Evolutionary conservation across 2,113 vertebrate genomes (phyloP), one percentile per base, ranked within the genome.

Genomic region (Gobio gobio): DNA sequence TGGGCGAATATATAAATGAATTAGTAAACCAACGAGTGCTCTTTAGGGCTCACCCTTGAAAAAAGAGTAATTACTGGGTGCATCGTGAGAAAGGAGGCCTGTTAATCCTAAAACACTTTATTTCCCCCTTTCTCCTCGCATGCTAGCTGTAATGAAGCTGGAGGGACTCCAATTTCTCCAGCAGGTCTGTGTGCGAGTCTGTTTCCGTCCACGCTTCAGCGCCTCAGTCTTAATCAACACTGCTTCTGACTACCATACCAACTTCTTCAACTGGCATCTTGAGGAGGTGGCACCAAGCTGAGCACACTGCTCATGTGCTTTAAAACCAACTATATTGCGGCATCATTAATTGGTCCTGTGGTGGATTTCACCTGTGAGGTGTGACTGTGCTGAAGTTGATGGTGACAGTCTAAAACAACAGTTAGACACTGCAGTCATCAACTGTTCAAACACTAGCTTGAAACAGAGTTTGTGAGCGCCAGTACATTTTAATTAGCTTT

Each of bases 121-220:
- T 77, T 61, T 78, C 33, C 56, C 72, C 81, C 20, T 59, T 77
- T 78, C 24, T 85, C 49, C 54, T 40, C 20, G 2, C 36, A 51
- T 63, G 18, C 77, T 49, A 45, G 51, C 24, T 61, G 68, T 85
- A 86, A 86, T 83, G 66, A 86, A 86, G 18, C 83, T 89, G 88
- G 85, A 89, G 51, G 10, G 58, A n/a, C 45, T 87, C 80, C 80
- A 85, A 58, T 63, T 83, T 84, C 63, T 33, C 45, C 82, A 64
- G 63, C 82, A 84, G 86, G 59, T 61, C 63, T 49, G 51, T 36
- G 47, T 85, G 43, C 0, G 49, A 66, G 61, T 74, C 82, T 36
- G 36, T 58, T 72, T 16, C 29, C 22, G 47, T 40, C 18, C 80
- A 56, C 33, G 66, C 83, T 77, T 59, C 74, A 74, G 58, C 10